Percentiles rank a stretch among this genome's conserved stretches.
Evolutionary conservation across 1,140 invertebrate species (phyloP).

Genomic region (Thaumatotibia leucotreta): DNA sequence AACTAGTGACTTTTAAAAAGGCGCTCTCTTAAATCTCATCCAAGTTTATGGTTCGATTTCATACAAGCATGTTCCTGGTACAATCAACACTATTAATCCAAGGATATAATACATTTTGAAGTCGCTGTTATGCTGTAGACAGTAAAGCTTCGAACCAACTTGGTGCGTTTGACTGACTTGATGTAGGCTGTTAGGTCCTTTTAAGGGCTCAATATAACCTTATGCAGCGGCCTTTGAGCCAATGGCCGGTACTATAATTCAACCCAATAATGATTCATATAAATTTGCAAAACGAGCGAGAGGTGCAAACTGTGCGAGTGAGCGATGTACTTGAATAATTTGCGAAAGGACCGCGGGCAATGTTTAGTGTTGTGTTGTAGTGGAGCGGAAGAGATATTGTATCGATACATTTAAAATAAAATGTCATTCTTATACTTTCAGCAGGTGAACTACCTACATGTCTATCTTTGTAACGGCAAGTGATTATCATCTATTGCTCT

Average conservation of each 20-base stretch:
- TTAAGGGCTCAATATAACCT: background rate
- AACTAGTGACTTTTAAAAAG: background rate
- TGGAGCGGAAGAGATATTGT: background rate
- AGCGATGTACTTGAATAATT: constrained; percentile 38
- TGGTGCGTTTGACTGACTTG: background rate
- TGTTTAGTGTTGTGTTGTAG: constrained; percentile 25
- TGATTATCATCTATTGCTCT: no score
- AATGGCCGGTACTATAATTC: constrained; percentile 36
- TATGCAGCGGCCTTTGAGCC: constrained; percentile 17
- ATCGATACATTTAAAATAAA: constrained; percentile 27
- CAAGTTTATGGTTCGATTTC: background rate
- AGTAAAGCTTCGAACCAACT: background rate
- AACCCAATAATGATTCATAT: constrained; percentile 45
- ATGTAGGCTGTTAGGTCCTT: background rate
- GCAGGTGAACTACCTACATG: no score
- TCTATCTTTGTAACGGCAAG: no score
- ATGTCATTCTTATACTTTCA: no score
- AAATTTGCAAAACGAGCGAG: constrained; percentile 44
- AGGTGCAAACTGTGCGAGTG: constrained; percentile 44
- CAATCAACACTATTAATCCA: background rate
- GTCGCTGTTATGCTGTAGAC: background rate
- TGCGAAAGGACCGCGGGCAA: constrained; percentile 30
- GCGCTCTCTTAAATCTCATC: background rate
- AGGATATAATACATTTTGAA: background rate
- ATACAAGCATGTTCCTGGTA: background rate